Conservation (phyloP, 2,113 vertebrate genomes). For the Anguilla japonica region DNA sequence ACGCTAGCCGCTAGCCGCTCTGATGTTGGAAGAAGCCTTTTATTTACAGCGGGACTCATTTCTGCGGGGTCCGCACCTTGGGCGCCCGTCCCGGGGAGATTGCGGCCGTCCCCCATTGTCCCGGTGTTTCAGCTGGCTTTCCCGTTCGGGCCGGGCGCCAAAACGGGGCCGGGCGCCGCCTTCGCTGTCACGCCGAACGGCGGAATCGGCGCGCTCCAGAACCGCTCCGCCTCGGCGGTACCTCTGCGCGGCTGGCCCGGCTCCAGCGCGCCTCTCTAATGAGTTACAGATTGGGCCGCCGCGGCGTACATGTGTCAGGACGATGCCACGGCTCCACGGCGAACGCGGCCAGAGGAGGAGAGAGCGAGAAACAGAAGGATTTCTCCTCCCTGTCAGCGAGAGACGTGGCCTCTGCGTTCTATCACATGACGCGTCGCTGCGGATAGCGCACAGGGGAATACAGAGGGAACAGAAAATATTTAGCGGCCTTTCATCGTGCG, state of each 20-base stretch:
- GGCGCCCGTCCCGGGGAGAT: conserved; percentile 51
- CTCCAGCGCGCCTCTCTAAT: conserved; percentile 84
- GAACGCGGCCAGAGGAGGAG: conserved; percentile 24
- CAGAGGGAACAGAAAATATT: conserved; percentile 68
- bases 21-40: background rate
- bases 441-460: conserved; percentile 59
- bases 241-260: conserved; percentile 79
- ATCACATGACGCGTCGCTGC: conserved; percentile 78
- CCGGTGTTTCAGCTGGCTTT: conserved; percentile 66
- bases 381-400: conserved; percentile 75
- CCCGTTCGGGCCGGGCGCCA: conserved; percentile 62
- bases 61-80: conserved; percentile 56
- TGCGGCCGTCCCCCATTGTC: conserved; percentile 54
- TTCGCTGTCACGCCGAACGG: conserved; percentile 71
- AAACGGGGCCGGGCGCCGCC: conserved; percentile 55
- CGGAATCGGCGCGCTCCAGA: conserved; percentile 61
- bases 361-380: conserved; percentile 56
- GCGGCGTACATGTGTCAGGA: conserved; percentile 75
- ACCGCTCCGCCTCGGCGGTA: conserved; percentile 22
- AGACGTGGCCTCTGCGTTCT: conserved; percentile 78
- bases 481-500: conserved; percentile 71
- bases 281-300: conserved; percentile 84
- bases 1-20: background rate
- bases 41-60: conserved; percentile 9
- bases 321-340: conserved; percentile 66